Evolutionary conservation across 1,140 invertebrate species (phyloP), one percentile per base, ranked within the genome.

Genomic region (Sycobia sp.): DNA sequence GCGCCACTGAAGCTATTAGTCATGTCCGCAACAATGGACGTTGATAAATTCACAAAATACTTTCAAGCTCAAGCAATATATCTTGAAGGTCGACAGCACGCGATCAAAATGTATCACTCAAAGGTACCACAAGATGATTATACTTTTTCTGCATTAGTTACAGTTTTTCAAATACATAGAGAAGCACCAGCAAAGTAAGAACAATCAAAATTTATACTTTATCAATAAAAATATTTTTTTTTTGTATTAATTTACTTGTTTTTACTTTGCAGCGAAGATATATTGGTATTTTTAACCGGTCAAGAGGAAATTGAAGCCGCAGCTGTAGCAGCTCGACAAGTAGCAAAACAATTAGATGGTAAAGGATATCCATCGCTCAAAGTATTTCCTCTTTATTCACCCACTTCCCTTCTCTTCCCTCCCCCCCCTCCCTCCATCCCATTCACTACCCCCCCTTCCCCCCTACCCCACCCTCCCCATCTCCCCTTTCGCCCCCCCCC

Each of bases 301-400:
- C 95, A 98, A 84, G 97, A 99, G 79, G 97, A 99, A 87, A 99
- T 99, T 69, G 96, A 99, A 83, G 86, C 90, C 3, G 87, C 94
- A 59, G 91, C 88, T 38, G 82, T 86, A 59, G 89, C 88, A 73
- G 91, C 95, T 2, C 84, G 87, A 69, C 85, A 90, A 70, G 86
- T 94, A 58, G 85, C 87, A 5, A 91, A 90, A 77, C 88, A 85
- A 73, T 72, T 86, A 57, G 78, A 85, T 7, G 80, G 81, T 1
- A 79, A 84, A 66, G 82, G 81, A 16, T 76, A 76, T 62, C 84
- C 84, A 1, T 73, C 79, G 11, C 70, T 97, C 49, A 85, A 86
- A 71, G 88, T 94, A 3, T 91, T 87, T 75, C 89, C 93, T 0
- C 80, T 97, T 20, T 97, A 95, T 82, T 90, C 94, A 1, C n/a